Percentiles rank a stretch among this genome's conserved stretches.
Evolutionary conservation across 2,113 vertebrate genomes (phyloP).

Genomic region (Cheilinus undulatus): DNA sequence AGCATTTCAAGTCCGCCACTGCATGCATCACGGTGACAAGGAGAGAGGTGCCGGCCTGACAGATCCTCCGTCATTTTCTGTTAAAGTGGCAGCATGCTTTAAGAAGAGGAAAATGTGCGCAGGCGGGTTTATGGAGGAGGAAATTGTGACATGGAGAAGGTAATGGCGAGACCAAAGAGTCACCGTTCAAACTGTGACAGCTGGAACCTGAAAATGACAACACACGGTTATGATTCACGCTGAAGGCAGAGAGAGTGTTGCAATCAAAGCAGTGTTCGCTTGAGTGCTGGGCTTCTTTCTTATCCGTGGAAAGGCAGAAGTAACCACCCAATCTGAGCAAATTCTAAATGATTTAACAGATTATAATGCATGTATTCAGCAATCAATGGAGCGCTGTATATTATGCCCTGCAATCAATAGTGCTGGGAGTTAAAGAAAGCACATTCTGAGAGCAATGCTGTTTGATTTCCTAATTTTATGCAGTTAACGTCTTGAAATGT

Average conservation of each 20-base stretch:
- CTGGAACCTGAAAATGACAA: conserved; percentile 18
- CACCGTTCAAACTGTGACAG: neutral
- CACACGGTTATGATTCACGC: neutral
- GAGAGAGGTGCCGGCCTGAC: conserved; percentile 2
- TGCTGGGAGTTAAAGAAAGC: conserved; percentile 13
- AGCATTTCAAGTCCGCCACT: conserved; percentile 6
- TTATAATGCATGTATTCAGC: conserved; percentile 41
- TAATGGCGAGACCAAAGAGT: conserved; percentile 7
- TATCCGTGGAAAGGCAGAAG: neutral
- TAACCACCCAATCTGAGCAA: conserved; percentile 27
- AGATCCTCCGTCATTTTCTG: conserved; percentile 24
- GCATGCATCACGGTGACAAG: conserved; percentile 40
- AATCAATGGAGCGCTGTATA: conserved; percentile 41
- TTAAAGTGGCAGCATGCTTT: neutral
- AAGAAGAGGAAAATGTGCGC: neutral
- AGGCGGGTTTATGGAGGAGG: neutral
- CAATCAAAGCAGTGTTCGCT: conserved; percentile 15
- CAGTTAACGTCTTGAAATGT: conserved; percentile 38
- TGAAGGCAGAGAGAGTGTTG: neutral
- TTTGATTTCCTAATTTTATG: conserved; percentile 49
- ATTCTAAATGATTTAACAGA: conserved; percentile 11
- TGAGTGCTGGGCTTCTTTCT: conserved; percentile 7
- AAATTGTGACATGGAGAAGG: neutral
- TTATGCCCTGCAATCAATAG: conserved; percentile 41
- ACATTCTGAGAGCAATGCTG: conserved; percentile 13